A percentile compares a stretch with the other conserved stretches of the same genome.
Evolutionary conservation across 2,888 invertebrate genomes (phyloP).

Genomic region (Agrilus cyanescens): DNA sequence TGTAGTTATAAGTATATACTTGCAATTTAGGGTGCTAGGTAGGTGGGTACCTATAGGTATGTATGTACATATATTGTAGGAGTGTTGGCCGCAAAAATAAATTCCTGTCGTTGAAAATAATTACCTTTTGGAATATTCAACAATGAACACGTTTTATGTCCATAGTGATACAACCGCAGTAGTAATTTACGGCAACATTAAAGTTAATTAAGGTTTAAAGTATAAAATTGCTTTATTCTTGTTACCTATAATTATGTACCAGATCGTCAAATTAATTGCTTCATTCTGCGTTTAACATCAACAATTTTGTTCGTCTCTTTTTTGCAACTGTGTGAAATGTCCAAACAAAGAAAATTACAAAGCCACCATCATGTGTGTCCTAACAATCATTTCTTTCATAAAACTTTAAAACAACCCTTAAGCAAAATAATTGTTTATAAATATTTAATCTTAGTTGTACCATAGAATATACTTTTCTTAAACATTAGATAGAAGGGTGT

Average conservation of each 20-base stretch:
- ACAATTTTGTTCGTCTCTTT: neutral
- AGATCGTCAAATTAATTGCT: slow-evolving; percentile 14
- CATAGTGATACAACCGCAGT: slow-evolving; percentile 9
- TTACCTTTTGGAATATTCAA: slow-evolving; percentile 5
- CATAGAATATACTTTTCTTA: no score
- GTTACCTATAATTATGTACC: slow-evolving; percentile 9
- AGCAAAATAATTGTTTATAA: no score
- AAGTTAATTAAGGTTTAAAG: slow-evolving; percentile 14
- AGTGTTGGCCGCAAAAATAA: slow-evolving; percentile 4
- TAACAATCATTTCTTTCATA: no score
- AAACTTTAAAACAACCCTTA: no score
- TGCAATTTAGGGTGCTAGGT: slow-evolving; percentile 1
- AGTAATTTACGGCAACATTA: slow-evolving; percentile 15
- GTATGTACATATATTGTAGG: neutral
- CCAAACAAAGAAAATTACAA: no score
- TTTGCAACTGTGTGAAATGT: no score
- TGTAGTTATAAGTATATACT: neutral
- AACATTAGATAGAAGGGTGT: no score
- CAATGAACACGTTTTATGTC: slow-evolving; percentile 9
- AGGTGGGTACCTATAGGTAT: no score
- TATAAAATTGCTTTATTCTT: slow-evolving; percentile 10
- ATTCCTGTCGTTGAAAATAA: slow-evolving; percentile 7
- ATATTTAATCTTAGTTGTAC: no score
- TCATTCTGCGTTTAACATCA: slow-evolving; percentile 10
- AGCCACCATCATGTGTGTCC: no score